Evolutionary conservation across 2,888 invertebrate genomes (phyloP).

Genomic region (Callosobruchus maculatus): DNA sequence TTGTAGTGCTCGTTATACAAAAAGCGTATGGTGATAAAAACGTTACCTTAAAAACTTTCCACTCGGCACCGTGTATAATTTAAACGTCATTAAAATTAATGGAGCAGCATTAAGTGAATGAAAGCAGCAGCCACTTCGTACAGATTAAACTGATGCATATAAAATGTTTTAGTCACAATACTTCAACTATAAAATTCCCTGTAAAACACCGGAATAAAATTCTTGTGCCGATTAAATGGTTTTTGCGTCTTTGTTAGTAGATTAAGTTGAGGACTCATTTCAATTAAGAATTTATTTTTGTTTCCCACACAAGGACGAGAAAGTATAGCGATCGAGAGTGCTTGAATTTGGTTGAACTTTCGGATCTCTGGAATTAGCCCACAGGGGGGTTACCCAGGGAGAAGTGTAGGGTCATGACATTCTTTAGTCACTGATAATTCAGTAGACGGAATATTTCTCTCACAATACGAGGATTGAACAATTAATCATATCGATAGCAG

Average conservation of each 20-base stretch:
- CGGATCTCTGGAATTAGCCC: too few species aligned
- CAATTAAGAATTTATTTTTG: too few species aligned
- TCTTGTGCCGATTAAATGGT: not conserved
- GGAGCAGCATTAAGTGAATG: not conserved
- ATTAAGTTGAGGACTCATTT: not conserved
- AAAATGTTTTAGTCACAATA: not conserved
- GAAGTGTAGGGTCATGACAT: too few species aligned
- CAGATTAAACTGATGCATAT: not conserved
- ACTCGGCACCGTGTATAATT: not conserved
- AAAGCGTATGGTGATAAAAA: not conserved
- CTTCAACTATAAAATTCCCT: not conserved
- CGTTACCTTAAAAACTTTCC: not conserved
- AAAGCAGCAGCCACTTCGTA: not conserved
- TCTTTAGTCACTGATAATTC: too few species aligned
- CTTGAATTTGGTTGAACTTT: too few species aligned
- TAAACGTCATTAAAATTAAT: not conserved
- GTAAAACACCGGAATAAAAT: not conserved
- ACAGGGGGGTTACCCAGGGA: too few species aligned
- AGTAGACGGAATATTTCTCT: too few species aligned
- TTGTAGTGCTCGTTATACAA: not conserved
- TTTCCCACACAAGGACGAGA: not conserved
- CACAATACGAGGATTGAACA: too few species aligned
- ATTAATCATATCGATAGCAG: too few species aligned
- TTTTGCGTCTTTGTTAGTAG: not conserved
- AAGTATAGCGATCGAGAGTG: not conserved